Base-by-base conservation (phyloP, 2,888 invertebrate genomes). In the Byasa hedistus region DNA sequence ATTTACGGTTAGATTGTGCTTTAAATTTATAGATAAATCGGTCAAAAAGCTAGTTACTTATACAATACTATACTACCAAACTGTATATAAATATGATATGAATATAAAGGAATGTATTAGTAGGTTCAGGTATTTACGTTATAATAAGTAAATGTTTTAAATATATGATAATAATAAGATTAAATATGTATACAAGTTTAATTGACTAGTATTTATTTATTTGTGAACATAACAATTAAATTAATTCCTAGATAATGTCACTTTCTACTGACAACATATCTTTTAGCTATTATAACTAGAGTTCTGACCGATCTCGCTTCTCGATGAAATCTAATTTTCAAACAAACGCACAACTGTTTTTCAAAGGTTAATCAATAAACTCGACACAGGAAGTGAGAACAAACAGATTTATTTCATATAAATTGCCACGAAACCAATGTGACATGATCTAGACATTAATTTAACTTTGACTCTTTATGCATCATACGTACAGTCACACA, bases 381-480 rank as follows among this genome's bases (percentile, higher is more conserved):
- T 86, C 84, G 79, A 89, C 88, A 91, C 90, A 85, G 76, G 36
- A 75, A 82, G 80, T 78, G 87, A 84, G 84, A 86, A 89, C 91
- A 89, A 91, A 91, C 88, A 91, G 90, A 89, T 91, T 91, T 91
- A 91, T 91, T 91, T 90, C 85, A 86, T 86, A 89, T 86, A 90
- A 88, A 85, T 87, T 92, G 92, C 92, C 92, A 92, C 92, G 87
- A 87, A 85, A 88, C 84, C 86, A 84, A 80, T 92, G 92, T 92
- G 92, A 92, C 92, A 92, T 89, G 86, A 91, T 92, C 92, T 92
- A 92, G 92, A 92, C 89, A 91, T 92, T 91, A 92, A 92, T 92
- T 92, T 88, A 91, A 89, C 82, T 88, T 88, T 82, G 80, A 85
- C 85, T 86, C 83, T 84, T 82, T 85, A 82, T 81, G 79, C 84